These are phyloP conservation scores for Hexactinellida sp. DNA, from an alignment of 37 sponge, comb jelly and placozoan genomes.

Conservation along the genomic window DNA sequence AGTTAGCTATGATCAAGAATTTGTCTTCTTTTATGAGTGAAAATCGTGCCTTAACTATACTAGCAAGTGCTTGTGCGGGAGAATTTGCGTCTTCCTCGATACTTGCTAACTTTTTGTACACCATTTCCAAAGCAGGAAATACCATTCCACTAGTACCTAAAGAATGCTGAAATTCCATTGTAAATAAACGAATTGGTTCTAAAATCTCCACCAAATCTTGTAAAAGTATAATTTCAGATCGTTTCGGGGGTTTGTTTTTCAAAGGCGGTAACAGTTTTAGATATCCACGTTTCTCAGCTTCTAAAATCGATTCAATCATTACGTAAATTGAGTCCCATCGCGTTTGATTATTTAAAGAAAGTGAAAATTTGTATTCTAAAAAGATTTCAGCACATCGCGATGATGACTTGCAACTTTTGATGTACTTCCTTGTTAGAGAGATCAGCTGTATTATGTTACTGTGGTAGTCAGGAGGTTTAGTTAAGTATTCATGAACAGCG, in stretches of 20 bases:
- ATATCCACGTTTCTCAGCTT: not conserved
- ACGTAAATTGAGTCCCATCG: not conserved
- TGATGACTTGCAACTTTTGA: not conserved
- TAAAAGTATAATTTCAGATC: not conserved
- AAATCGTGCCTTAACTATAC: not conserved
- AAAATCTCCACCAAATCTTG: not conserved
- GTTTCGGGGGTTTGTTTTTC: not conserved
- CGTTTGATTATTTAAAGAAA: slow-evolving; percentile 3
- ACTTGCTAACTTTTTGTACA: not conserved
- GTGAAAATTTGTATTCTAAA: slow-evolving; percentile 5
- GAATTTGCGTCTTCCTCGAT: not conserved
- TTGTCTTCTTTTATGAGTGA: not conserved
- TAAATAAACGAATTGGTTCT: slow-evolving; percentile 13
- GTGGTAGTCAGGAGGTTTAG: not conserved
- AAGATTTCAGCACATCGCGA: slow-evolving; percentile 8
- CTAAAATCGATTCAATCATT: not conserved
- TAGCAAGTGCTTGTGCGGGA: not conserved
- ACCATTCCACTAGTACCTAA: slow-evolving; percentile 1
- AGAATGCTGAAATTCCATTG: not conserved
- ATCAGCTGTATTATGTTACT: not conserved
- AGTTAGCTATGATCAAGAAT: not conserved
- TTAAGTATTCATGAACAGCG: not conserved
- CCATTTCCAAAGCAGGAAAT: not conserved
- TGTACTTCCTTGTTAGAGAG: not conserved
- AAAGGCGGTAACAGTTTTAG: not conserved